phyloP scores from a whole-genome alignment of 2,797 vertebrate genomes.

The Loris lydekkerianus region DNA sequence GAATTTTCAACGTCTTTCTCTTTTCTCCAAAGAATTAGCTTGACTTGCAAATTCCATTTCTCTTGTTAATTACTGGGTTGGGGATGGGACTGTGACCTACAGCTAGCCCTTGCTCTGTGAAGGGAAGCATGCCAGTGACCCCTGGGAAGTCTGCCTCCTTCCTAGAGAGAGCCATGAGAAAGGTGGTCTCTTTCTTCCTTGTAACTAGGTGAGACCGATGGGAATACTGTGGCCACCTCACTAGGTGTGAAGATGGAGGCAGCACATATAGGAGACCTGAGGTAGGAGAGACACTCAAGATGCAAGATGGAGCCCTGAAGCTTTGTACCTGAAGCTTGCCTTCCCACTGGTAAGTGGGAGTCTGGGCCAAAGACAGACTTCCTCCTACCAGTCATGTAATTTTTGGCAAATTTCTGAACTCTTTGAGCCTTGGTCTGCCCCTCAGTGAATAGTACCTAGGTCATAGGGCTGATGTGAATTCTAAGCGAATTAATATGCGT shows the following conservation, averaged over 20 bases:
- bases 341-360: not conserved
- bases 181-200: not conserved
- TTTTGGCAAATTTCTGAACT: not conserved
- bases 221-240: not conserved
- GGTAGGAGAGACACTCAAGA: not conserved
- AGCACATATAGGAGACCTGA: not conserved
- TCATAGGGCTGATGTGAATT: not conserved
- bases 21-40: not conserved
- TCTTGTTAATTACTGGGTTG: conserved; percentile 3
- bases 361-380: not conserved
- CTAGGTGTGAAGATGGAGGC: not conserved
- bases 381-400: not conserved
- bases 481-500: not conserved
- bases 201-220: not conserved
- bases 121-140: not conserved
- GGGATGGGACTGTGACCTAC: not conserved
- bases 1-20: not conserved
- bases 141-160: not conserved
- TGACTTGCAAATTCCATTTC: not conserved
- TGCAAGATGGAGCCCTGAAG: not conserved
- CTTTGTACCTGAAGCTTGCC: not conserved
- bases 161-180: not conserved
- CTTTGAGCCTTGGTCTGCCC: not conserved
- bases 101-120: not conserved
- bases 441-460: not conserved